Evolutionary conservation across 2,797 vertebrate species (phyloP), one percentile per base, ranked within the genome.

Genomic region (Acanthornis magna): DNA sequence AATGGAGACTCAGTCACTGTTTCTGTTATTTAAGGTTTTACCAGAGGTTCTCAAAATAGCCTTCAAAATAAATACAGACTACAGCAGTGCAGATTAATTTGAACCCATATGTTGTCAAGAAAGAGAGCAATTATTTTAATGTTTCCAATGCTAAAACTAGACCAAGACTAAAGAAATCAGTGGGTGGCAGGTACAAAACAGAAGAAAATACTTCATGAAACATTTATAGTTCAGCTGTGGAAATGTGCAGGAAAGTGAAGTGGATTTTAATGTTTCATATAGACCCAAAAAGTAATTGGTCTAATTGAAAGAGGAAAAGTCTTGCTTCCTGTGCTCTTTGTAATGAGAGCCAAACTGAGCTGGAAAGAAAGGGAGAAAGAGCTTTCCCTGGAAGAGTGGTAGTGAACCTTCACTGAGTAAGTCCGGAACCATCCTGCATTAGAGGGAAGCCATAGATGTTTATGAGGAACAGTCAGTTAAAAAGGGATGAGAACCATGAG

Each of bases 301-400:
- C 32, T 95, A 76, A 95, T 88, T 90, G 73, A 84, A 95, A 91
- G 66, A 89, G 93, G 91, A 95, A 94, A 13, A 78, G 51, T 62
- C 55, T 68, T 77, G 17, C 20, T 91, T 95, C 83, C 85, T 27
- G 58, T 86, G 26, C 2, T 67, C 65, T 89, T 62, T 78, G 42
- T 78, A 38, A 25, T 12, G 4, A 66, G 29, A 93, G 70, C 83
- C 85, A 91, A 86, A 91, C 26, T 55, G 32, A 91, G 48, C 57
- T 85, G 75, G 58, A 3, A 72, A 53, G 65, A 78, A 88, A 21
- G 8, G 29, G 38, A 54, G 58, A 38, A 51, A 13, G 51, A 40
- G 15, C 75, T 91, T 50, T 95, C 30, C 25, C 70, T 93, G 84
- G 42, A 82, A 83, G 38, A n/a, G 3, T 88, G 30, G 40, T 36